Conservation (phyloP, 2,888 invertebrate species). For the Dusona sp. region DNA sequence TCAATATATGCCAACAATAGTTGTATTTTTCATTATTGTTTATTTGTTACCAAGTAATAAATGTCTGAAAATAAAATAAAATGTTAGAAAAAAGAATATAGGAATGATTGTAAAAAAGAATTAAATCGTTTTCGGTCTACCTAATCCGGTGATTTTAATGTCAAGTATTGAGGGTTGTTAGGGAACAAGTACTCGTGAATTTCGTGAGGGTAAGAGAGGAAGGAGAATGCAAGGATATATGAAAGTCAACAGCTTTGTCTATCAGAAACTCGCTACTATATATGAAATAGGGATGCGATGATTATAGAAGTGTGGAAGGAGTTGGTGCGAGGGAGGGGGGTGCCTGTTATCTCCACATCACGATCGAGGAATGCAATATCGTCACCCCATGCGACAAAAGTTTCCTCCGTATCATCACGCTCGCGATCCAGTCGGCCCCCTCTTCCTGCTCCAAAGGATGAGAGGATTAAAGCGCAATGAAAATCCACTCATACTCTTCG, state of each 20-base stretch:
- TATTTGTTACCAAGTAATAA: not conserved
- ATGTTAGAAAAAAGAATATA: not conserved
- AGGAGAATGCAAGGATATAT: slow-evolving; percentile 22
- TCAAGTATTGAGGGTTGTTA: slow-evolving; percentile 11
- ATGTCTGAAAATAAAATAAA: not conserved
- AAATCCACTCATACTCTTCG: slow-evolving; percentile 78
- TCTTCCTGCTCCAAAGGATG: slow-evolving; percentile 60
- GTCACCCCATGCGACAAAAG: slow-evolving; percentile 84
- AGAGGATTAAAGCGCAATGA: slow-evolving; percentile 84
- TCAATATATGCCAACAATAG: too few species aligned
- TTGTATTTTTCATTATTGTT: not conserved
- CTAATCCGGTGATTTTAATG: not conserved
- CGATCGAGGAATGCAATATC: slow-evolving; percentile 85
- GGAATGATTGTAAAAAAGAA: not conserved
- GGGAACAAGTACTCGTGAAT: slow-evolving; percentile 15
- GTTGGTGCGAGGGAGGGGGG: slow-evolving; percentile 11
- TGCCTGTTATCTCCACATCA: slow-evolving; percentile 82
- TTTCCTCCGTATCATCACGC: slow-evolving; percentile 82
- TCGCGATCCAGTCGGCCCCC: slow-evolving; percentile 74
- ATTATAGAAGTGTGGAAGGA: slow-evolving; percentile 24
- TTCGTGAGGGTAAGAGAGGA: not conserved
- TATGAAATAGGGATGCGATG: slow-evolving; percentile 30
- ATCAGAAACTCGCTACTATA: slow-evolving; percentile 30
- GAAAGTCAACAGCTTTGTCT: slow-evolving; percentile 37
- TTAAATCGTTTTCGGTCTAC: not conserved